Evolutionary conservation across 2,113 vertebrate species (phyloP), one percentile per base, ranked within the genome.

Genomic region (Panthera leo): DNA sequence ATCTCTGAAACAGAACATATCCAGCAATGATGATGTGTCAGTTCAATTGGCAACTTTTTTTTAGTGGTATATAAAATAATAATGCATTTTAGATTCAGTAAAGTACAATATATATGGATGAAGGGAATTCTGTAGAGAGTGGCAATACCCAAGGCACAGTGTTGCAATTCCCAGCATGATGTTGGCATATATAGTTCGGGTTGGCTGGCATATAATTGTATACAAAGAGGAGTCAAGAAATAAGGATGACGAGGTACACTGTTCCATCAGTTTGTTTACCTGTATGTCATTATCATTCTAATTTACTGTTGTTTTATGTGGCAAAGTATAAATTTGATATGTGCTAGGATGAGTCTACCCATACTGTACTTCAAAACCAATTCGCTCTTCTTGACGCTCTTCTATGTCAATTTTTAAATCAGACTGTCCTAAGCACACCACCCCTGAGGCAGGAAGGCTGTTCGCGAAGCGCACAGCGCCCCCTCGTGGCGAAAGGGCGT

Each of bases 391-490:
- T 67, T 91, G 61, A 10, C 53, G 86, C 34, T 73, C 39, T 76
- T 67, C 27, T n/a, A 53, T 78, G 39, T 76, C 51, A 85, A 67
- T 89, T 83, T 90, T 83, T 93, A 89, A 93, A 75, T 82, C 48
- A 95, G 16, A 73, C 4, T 89, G 27, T 19, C n/a, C n/a, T 45
- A 45, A 45, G 45, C 45, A 45, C 45, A 45, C 45, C 45, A 45
- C 45, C 45, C 45, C 45, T 45, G 45, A 45, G 45, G 45, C 45
- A 9, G 45, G 8, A 45, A 45, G 45, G 45, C 45, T 45, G 8
- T 45, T 45, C 45, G 45, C 45, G 45, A 45, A 45, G 45, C 45
- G 9, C 45, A 45, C 45, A 45, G 45, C 8, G 8, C 45, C 45
- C 45, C 45, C 45, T 45, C 45, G 45, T 45, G 45, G 45, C 45